Base-by-base conservation (phyloP, 1,140 invertebrate genomes). In the Hypothenemus hampei region DNA sequence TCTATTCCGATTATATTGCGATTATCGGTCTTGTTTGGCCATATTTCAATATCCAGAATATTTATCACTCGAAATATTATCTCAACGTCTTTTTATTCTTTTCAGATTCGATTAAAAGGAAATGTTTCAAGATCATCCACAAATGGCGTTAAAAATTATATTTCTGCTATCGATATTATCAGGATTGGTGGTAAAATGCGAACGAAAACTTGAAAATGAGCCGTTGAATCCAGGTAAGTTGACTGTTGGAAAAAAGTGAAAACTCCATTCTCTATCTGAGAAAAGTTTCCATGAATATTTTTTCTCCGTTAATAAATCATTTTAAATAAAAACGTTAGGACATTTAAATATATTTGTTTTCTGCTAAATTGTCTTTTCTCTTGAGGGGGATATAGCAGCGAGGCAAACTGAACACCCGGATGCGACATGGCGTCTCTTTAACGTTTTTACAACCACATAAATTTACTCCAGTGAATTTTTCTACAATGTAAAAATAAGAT, bases 371-470 rank as follows among this genome's bases (percentile, higher is more conserved):
- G 59, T 59, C 54, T 59, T 64, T 41, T 51, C 53, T 50, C 46
- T n/a, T 48, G n/a, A 47, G 44, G 44, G 49, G 45, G 57, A 46
- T 58, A 53, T 40, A 45, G 35, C 49, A 39, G 51, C 54, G 35
- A 47, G 58, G 51, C 24, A 48, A 54, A 56, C 50, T 36, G 49
- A 46, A 53, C 31, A 53, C 53, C 24, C 36, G 56, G 59, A 58
- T 61, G 18, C 43, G 45, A 50, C 62, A 26, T 37, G 40, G 59
- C 41, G 44, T 54, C 53, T 54, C 60, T 55, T 56, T 41, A 59
- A 58, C 62, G 58, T 64, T 65, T 65, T 65, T 64, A 65, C 64
- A 52, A 56, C 62, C 49, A 46, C 51, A 61, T 65, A 65, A 65
- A 65, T 65, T 50, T 52, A 44, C 22, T 10, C 41, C 24, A 60